Conservation (phyloP, 2,797 vertebrate species). For the Erethizon dorsatum region DNA sequence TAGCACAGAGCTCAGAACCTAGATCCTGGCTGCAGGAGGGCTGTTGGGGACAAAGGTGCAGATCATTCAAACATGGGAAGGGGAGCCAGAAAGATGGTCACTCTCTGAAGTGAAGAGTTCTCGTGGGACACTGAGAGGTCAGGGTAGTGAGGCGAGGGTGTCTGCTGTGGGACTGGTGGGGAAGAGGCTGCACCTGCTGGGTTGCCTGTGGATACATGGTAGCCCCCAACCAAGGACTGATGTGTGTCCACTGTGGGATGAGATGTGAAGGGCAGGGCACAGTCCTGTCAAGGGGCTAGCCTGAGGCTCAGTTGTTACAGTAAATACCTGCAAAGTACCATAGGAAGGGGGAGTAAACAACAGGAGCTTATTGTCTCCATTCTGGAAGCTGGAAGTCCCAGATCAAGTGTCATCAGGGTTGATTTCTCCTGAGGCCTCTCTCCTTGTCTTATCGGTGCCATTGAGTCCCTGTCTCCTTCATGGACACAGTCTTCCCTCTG, state of each 20-base stretch:
- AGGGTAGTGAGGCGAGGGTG: not conserved
- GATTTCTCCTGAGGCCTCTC: not conserved
- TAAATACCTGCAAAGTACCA: not conserved
- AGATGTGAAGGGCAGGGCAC: not conserved
- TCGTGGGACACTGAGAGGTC: not conserved
- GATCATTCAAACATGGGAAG: not conserved
- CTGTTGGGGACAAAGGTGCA: no score
- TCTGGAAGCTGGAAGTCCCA: not conserved
- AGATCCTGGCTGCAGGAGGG: no score
- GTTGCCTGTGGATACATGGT: not conserved
- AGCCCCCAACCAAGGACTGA: not conserved
- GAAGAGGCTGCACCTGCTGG: not conserved
- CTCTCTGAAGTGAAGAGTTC: not conserved
- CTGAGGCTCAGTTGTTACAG: not conserved
- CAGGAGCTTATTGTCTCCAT: not conserved
- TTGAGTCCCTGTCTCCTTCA: not conserved
- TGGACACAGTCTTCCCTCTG: not conserved
- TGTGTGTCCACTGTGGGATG: not conserved
- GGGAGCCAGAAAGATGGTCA: not conserved
- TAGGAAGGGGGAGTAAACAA: not conserved
- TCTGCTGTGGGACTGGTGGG: not conserved
- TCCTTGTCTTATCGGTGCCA: not conserved
- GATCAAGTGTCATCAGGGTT: not conserved
- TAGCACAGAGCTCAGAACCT: not conserved
- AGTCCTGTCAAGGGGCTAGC: not conserved